Conservation (phyloP, 2,888 invertebrate genomes). For the Acleris cristana region DNA sequence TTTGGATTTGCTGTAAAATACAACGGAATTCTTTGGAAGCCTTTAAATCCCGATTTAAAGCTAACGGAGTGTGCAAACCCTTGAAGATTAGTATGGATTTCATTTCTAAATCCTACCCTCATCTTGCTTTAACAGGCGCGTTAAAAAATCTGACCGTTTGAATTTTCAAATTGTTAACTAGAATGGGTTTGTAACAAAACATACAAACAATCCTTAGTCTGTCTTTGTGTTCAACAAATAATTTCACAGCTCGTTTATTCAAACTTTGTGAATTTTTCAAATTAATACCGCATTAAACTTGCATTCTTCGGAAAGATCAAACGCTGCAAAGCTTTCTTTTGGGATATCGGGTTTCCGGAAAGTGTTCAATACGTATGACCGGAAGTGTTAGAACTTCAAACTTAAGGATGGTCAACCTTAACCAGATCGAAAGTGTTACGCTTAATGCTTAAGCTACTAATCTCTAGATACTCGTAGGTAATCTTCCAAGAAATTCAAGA, state of each 20-base stretch:
- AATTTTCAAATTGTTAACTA: constrained; percentile 16
- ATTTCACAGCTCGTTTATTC: constrained; percentile 53
- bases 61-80: constrained; percentile 33
- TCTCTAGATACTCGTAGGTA: neutral
- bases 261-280: constrained; percentile 25
- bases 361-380: constrained; percentile 8
- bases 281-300: constrained; percentile 18
- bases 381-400: constrained; percentile 24
- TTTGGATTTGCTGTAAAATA: neutral
- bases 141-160: constrained; percentile 28
- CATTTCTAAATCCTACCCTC: constrained; percentile 22
- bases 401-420: neutral
- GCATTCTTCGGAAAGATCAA: constrained; percentile 13
- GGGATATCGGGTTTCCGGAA: constrained; percentile 15
- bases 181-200: constrained; percentile 15
- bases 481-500: neutral
- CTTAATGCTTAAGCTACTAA: constrained; percentile 15
- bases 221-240: constrained; percentile 47
- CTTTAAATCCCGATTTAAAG: constrained; percentile 17
- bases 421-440: neutral
- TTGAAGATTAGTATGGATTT: constrained; percentile 31
- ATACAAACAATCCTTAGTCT: constrained; percentile 20
- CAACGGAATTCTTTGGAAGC: constrained; percentile 25
- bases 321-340: constrained; percentile 2
- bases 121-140: neutral